phyloP scores from a whole-genome alignment of 2,888 invertebrate species.

The Acronicta leporina region DNA sequence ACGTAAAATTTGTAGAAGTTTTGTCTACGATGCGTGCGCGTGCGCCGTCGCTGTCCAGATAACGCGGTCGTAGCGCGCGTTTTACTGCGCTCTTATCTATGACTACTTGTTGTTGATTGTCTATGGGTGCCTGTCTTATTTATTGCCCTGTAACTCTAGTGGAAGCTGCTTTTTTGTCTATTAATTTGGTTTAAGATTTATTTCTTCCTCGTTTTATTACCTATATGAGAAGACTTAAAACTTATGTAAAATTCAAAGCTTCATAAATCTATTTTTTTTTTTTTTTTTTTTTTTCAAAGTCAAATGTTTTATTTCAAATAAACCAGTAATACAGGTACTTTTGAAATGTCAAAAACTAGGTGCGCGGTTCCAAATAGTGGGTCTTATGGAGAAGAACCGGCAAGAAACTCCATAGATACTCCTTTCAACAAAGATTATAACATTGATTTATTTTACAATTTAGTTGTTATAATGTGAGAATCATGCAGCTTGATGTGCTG shows the following conservation, averaged over 20 bases:
- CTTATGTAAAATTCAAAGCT: background rate
- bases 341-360: no score
- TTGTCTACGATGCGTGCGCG: conserved; percentile 49
- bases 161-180: conserved; percentile 26
- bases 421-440: no score
- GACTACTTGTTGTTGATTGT: conserved; percentile 58
- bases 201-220: background rate
- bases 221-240: background rate
- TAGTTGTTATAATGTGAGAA: no score
- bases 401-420: no score
- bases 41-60: conserved; percentile 48
- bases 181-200: conserved; percentile 27
- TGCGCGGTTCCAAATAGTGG: no score
- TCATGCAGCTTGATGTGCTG: no score
- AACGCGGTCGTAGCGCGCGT: conserved; percentile 46
- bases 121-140: conserved; percentile 50
- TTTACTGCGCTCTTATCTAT: conserved; percentile 61
- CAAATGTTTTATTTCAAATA: no score
- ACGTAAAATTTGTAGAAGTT: conserved; percentile 52
- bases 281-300: no score
- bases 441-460: no score
- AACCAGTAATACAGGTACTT: no score
- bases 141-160: conserved; percentile 33
- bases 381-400: no score
- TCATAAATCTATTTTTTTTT: background rate